These are phyloP conservation scores for Arnoldichthys spilopterus DNA, from an alignment of 2,797 vertebrate species.

Conservation along the genomic window DNA sequence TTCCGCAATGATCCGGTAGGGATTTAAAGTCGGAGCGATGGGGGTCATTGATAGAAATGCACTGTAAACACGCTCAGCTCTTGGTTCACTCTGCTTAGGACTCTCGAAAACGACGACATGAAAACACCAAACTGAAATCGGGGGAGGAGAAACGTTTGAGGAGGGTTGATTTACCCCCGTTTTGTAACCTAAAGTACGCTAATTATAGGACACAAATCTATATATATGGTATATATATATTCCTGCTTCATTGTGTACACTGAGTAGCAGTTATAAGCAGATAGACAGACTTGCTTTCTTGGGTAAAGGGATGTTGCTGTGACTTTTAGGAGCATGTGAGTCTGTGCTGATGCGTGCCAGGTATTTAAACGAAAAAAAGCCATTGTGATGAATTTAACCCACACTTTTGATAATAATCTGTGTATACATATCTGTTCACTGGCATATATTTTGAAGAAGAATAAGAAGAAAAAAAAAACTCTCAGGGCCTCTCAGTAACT, in stretches of 20 bases:
- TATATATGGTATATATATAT: conserved; percentile 54
- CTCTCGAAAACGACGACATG: conserved; percentile 15
- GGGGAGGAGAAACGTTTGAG: conserved; percentile 39
- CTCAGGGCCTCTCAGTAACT: conserved; percentile 86
- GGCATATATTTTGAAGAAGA: conserved; percentile 81
- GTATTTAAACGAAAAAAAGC: conserved; percentile 77
- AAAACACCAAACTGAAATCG: conserved; percentile 63
- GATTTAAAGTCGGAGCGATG: conserved; percentile 23
- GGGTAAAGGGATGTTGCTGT: conserved; percentile 77
- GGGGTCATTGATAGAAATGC: conserved; percentile 74
- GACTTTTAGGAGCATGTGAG: conserved; percentile 72
- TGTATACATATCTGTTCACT: conserved; percentile 87
- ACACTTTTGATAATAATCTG: conserved; percentile 85
- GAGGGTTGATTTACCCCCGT: conserved; percentile 64
- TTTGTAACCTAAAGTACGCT: conserved; percentile 64
- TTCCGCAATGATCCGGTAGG: conserved; percentile 57
- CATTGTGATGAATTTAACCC: conserved; percentile 84
- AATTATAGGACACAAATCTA: conserved; percentile 53
- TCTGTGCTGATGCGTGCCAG: conserved; percentile 78
- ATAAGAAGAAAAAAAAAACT: conserved; percentile 69
- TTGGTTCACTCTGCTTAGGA: conserved; percentile 67
- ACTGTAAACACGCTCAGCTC: conserved; percentile 75
- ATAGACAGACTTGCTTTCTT: conserved; percentile 67
- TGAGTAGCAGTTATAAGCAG: conserved; percentile 79
- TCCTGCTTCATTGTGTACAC: conserved; percentile 72